A percentile compares a stretch with the other conserved stretches of the same genome.
phyloP scores from a whole-genome alignment of 2,888 invertebrate genomes.

The Papilio protenor region DNA sequence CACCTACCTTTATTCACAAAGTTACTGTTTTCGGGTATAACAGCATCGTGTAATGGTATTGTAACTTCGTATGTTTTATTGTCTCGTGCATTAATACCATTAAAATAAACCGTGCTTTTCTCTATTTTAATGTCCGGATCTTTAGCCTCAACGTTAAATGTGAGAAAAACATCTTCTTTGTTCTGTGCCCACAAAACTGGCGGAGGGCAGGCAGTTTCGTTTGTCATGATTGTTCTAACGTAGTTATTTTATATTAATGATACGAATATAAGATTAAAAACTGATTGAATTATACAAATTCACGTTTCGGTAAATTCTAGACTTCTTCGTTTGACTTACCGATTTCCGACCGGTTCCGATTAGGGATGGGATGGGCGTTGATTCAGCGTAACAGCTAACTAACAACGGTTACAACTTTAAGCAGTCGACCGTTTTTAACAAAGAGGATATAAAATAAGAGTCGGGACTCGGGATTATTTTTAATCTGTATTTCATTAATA shows the following conservation, averaged over 20 bases:
- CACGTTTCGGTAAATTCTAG: slow-evolving; percentile 45
- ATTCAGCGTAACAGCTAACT: no score
- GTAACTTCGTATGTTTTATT: slow-evolving; percentile 94
- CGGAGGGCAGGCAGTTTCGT: slow-evolving; percentile 86
- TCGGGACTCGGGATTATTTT: no score
- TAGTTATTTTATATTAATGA: slow-evolving; percentile 17
- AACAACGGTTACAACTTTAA: no score
- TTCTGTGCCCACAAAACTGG: slow-evolving; percentile 98
- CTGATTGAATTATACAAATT: slow-evolving; percentile 12
- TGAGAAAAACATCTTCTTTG: slow-evolving; percentile 91
- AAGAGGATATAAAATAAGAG: no score
- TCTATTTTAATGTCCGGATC: slow-evolving; percentile 92
- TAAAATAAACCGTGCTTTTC: slow-evolving; percentile 90
- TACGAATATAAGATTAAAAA: slow-evolving; percentile 9
- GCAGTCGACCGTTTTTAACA: no score
- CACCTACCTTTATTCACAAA: slow-evolving; percentile 89
- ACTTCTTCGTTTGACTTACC: slow-evolving; percentile 39
- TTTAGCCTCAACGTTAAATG: slow-evolving; percentile 95
- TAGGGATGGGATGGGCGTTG: no score
- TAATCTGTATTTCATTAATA: no score
- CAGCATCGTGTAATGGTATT: slow-evolving; percentile 92
- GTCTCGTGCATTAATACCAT: slow-evolving; percentile 93
- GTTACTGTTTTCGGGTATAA: slow-evolving; percentile 91
- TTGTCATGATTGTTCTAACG: slow-evolving; percentile 66
- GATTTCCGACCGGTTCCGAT: background rate